Evolutionary conservation across 2,113 vertebrate species (phyloP), one percentile per base, ranked within the genome.

Genomic region (Hypanus sabinus): DNA sequence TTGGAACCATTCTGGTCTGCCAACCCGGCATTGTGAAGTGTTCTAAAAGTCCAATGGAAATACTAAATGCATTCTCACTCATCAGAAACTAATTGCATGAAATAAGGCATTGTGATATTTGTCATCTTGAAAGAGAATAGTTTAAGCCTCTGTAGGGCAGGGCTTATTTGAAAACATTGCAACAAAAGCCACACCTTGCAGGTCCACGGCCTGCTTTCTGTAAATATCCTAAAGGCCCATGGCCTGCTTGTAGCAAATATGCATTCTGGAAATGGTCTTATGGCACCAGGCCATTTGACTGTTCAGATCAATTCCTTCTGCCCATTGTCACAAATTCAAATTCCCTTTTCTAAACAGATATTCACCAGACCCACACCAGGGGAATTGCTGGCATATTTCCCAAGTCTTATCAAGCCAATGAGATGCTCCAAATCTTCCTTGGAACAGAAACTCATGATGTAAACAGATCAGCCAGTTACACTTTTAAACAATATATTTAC

Each of bases 251-350:
- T 88, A n/a, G 57, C 36, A 71, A 92, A 92, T 71, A 0, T 71
- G 65, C 22, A 3, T 33, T 73, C 90, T 92, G 68, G 18, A 46
- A 70, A 71, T 92, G 33, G n/a, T 92, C 90, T 46, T 38, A 8
- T 92, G 90, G 71, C 90, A 38, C 68, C 10, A 46, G 57, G 55
- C 60, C 57, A 60, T 88, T 92, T 38, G 24, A 55, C 70, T 75
- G 70, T 93, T 55, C 33, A 93, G 20, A 93, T 38, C 91, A 90
- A 68, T 30, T 85, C 55, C 60, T 60, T 36, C 85, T 62, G 83
- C 6, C 83, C 27, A 92, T 71, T 71, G 70, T 93, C 91, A 93
- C 70, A 93, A 93, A 46, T 93, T 46, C 90, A 71, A 93, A 73
- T 93, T 93, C 10, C 65, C 36, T 75, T 93, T 12, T 73, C 91